Conservation (phyloP, 1,140 invertebrate genomes). For the Aphaenogaster floridana region DNA sequence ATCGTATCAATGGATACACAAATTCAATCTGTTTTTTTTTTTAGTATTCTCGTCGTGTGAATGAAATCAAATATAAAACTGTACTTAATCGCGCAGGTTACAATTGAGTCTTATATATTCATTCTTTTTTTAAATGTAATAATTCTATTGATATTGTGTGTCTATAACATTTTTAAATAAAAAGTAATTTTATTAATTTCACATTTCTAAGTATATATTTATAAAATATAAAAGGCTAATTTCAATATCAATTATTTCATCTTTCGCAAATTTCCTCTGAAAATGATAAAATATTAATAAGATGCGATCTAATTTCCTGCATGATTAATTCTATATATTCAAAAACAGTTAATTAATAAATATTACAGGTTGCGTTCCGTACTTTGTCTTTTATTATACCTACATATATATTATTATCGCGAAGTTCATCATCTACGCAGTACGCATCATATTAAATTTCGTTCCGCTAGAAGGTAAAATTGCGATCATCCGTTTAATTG, state of each 20-base stretch:
- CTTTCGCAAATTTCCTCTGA: neutral
- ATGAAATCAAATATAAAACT: conserved; percentile 4
- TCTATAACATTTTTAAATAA: neutral
- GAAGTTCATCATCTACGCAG: neutral
- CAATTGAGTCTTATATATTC: neutral
- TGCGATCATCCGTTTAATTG: conserved; percentile 35
- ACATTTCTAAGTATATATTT: neutral
- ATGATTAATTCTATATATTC: neutral
- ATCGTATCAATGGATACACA: neutral
- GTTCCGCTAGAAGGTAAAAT: conserved; percentile 15
- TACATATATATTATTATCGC: conserved; percentile 22
- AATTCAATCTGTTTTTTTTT: neutral
- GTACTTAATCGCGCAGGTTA: neutral
- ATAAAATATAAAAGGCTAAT: neutral
- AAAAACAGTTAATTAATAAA: neutral
- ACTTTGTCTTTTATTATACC: neutral
- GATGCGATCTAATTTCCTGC: neutral
- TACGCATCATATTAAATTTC: conserved; percentile 26
- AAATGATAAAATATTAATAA: neutral
- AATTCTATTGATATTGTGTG: neutral
- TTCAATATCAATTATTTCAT: neutral
- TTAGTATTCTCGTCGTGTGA: neutral
- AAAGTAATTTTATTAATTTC: neutral
- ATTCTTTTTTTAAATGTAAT: neutral
- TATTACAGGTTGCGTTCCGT: neutral